Conservation (phyloP, 1,140 invertebrate species). For the Ephestia elutella region DNA sequence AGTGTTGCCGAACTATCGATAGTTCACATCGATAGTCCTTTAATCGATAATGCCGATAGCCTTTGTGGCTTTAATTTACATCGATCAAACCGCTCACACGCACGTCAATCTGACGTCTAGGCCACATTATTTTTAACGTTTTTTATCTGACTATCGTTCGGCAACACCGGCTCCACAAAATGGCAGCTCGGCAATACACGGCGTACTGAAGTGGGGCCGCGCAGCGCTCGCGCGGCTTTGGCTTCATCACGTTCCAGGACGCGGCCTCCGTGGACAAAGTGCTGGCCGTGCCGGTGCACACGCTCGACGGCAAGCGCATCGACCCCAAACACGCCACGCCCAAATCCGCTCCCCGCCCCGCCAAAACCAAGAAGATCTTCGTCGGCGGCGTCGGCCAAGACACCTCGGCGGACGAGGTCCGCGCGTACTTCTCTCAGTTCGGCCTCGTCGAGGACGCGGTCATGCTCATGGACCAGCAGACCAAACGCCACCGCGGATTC, state of each 20-base stretch:
- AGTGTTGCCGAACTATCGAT: too few species aligned
- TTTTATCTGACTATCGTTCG: too few species aligned
- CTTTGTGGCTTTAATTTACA: too few species aligned
- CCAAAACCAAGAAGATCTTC: slow-evolving; percentile 94
- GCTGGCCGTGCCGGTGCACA: slow-evolving; percentile 86
- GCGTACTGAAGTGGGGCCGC: slow-evolving; percentile 36
- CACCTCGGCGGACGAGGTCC: slow-evolving; percentile 92
- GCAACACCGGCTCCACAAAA: too few species aligned
- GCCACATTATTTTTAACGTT: too few species aligned
- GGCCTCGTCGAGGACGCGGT: slow-evolving; percentile 94
- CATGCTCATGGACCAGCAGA: slow-evolving; percentile 96
- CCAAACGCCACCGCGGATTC: slow-evolving; percentile 91
- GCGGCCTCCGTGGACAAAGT: slow-evolving; percentile 92
- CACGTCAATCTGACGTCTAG: too few species aligned
- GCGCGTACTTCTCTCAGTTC: slow-evolving; percentile 93
- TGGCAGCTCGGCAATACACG: background rate
- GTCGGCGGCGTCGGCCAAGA: slow-evolving; percentile 94
- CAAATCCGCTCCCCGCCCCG: slow-evolving; percentile 90
- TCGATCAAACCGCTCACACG: too few species aligned
- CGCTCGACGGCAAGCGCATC: slow-evolving; percentile 95
- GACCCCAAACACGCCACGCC: slow-evolving; percentile 95
- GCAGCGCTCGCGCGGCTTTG: slow-evolving; percentile 93
- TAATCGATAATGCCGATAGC: too few species aligned
- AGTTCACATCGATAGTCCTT: too few species aligned
- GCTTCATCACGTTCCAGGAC: slow-evolving; percentile 94